Percentiles rank a stretch among this genome's conserved stretches.
Evolutionary conservation across 2,113 vertebrate genomes (phyloP).

Genomic region (Scopus umbretta): DNA sequence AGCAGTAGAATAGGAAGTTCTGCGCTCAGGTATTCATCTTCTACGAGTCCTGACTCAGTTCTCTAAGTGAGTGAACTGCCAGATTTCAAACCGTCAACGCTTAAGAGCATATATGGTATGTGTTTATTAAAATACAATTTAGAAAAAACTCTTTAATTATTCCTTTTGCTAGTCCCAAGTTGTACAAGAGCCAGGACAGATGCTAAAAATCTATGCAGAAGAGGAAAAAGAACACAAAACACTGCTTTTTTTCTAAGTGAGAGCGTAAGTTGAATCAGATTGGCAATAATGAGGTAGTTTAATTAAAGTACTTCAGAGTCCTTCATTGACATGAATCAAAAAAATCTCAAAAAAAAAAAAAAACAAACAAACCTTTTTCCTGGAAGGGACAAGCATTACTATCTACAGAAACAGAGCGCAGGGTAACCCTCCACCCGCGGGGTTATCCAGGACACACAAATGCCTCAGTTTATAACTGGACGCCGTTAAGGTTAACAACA

Average conservation of each 20-base stretch:
- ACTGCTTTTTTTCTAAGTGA: not conserved
- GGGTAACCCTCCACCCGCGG: no score
- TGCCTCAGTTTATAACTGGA: not conserved
- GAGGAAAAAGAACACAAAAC: not conserved
- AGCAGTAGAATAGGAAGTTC: slow-evolving; percentile 49
- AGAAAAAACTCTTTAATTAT: slow-evolving; percentile 10
- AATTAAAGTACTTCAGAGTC: not conserved
- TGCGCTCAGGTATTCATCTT: slow-evolving; percentile 64
- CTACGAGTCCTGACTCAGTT: not conserved
- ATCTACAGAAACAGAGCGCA: not conserved
- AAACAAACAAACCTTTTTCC: no score
- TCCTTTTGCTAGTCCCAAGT: slow-evolving; percentile 44
- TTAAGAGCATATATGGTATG: not conserved
- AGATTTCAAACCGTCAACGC: not conserved
- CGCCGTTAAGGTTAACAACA: not conserved
- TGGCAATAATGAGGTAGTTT: not conserved
- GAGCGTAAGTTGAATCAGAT: not conserved
- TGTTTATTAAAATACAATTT: slow-evolving; percentile 41
- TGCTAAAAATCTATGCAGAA: not conserved
- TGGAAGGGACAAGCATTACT: not conserved
- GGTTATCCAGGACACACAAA: not conserved
- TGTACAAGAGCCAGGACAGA: not conserved
- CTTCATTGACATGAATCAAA: not conserved
- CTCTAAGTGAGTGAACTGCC: not conserved
- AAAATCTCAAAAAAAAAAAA: not conserved